Evolutionary conservation across 2,113 vertebrate genomes (phyloP).

Genomic region (Sterrhoptilus dennistouni): DNA sequence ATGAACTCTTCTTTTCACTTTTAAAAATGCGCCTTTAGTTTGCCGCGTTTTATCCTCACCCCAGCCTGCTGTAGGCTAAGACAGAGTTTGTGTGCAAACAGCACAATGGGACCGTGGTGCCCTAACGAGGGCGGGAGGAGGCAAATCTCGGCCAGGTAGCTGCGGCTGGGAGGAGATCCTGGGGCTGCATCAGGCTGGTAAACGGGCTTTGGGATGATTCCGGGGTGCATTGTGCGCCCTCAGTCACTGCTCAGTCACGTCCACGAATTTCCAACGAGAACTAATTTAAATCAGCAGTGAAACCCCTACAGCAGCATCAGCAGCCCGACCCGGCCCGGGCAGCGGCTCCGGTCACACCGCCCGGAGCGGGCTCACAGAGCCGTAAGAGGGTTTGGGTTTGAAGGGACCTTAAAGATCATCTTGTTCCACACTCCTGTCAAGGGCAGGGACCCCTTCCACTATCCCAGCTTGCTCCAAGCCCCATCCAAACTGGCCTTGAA

Average conservation of each 20-base stretch:
- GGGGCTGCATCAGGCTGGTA: no score
- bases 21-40: rapidly evolving
- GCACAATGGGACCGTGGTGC: background rate
- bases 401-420: no score
- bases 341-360: background rate
- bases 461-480: background rate
- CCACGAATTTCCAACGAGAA: background rate
- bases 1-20: background rate
- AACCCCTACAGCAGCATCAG: background rate
- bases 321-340: background rate
- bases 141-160: background rate
- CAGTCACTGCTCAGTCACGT: background rate
- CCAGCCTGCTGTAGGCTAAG: background rate
- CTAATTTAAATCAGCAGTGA: background rate
- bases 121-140: rapidly evolving
- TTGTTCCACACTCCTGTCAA: background rate
- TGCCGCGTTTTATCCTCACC: background rate
- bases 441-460: background rate
- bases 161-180: background rate
- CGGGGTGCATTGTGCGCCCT: background rate
- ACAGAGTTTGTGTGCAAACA: background rate
- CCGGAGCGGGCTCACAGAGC: background rate
- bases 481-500: background rate
- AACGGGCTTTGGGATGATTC: background rate
- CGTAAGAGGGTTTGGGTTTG: rapidly evolving